Percentiles rank a stretch among this genome's conserved stretches.
These are phyloP conservation scores for Linepithema humile DNA, from an alignment of 1,140 invertebrate genomes.

Conservation along the genomic window DNA sequence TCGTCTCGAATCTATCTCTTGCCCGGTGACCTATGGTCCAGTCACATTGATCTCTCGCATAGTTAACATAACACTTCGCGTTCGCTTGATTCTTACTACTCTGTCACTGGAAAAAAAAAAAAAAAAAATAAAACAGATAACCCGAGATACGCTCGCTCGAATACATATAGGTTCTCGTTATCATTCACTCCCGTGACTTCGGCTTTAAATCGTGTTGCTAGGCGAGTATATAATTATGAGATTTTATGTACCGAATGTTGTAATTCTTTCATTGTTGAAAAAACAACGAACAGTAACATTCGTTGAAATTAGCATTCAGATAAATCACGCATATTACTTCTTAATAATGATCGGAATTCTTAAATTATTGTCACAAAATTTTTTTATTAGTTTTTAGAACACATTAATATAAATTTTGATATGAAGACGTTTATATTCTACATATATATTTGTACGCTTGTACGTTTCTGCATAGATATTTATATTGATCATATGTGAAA, in stretches of 20 bases:
- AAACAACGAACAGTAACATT: not conserved
- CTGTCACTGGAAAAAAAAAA: constrained; percentile 35
- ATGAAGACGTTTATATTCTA: too few species aligned
- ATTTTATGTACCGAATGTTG: not conserved
- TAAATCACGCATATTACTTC: too few species aligned
- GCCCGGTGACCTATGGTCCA: too few species aligned
- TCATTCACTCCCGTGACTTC: constrained; percentile 35
- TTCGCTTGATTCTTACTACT: not conserved
- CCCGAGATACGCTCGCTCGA: constrained; percentile 36
- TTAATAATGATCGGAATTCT: too few species aligned
- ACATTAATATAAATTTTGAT: too few species aligned
- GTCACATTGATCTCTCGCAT: constrained; percentile 10
- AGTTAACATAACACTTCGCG: constrained; percentile 35
- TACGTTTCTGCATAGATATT: too few species aligned
- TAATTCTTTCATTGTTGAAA: not conserved
- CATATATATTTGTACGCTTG: too few species aligned
- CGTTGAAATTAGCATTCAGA: not conserved
- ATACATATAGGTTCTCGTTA: constrained; percentile 25
- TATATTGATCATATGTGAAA: too few species aligned
- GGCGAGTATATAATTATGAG: constrained; percentile 1
- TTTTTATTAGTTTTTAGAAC: too few species aligned
- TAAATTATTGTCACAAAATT: too few species aligned
- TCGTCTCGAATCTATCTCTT: constrained; percentile 40
- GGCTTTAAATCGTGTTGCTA: constrained; percentile 41
- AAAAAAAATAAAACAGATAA: too few species aligned